Percentiles rank a stretch among this genome's conserved stretches.
Evolutionary conservation across 2,113 vertebrate species (phyloP).

Genomic region (Microtus oregoni): DNA sequence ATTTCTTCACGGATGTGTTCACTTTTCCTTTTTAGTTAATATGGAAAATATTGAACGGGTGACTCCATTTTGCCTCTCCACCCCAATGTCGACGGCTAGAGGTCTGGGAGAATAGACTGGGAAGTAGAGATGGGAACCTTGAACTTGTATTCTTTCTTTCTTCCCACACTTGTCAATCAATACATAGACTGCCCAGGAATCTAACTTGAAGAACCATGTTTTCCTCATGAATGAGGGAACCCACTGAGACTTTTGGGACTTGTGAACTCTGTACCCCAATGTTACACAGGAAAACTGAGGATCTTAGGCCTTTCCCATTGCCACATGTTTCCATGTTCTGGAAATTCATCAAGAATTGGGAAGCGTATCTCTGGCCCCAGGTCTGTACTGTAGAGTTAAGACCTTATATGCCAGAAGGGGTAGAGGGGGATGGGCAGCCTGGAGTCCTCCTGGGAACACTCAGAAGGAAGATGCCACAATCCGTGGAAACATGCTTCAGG

Average conservation of each 20-base stretch:
- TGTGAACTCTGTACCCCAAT: not conserved
- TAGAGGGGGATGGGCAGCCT: not conserved
- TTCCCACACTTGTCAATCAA: not conserved
- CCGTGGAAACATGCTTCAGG: constrained; percentile 35
- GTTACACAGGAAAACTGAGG: not conserved
- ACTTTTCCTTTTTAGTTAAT: not conserved
- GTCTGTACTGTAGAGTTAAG: not conserved
- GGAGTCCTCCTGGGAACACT: not conserved
- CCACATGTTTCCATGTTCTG: not conserved
- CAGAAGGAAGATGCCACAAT: constrained; percentile 23
- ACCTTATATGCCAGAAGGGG: not conserved
- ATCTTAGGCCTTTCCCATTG: not conserved
- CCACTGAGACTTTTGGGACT: not conserved
- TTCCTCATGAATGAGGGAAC: not conserved
- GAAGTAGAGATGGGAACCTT: not conserved
- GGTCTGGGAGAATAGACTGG: not conserved
- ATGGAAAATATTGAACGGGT: not conserved
- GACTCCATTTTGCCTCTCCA: not conserved
- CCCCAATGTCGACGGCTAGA: not conserved
- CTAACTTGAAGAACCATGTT: not conserved
- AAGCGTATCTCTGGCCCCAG: not conserved
- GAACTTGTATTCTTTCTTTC: constrained; percentile 2
- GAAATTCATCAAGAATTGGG: constrained; percentile 13
- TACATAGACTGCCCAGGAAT: not conserved
- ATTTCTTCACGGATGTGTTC: not conserved